phyloP scores from a whole-genome alignment of 2,888 invertebrate species.

The Anthrax anthrax region DNA sequence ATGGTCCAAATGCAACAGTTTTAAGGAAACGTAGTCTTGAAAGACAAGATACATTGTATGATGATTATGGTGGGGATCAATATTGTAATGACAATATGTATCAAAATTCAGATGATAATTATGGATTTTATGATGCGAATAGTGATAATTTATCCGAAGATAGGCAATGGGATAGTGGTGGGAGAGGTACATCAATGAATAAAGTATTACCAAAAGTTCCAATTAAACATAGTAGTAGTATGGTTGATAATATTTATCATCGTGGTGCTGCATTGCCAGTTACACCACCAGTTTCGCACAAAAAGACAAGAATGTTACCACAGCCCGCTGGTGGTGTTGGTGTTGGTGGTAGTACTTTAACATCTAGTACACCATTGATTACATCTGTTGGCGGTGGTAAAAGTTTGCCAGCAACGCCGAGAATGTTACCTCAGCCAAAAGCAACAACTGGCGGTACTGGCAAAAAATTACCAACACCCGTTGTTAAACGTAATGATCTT shows the following conservation, averaged over 20 bases:
- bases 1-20: constrained; percentile 17
- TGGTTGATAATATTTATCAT: constrained; percentile 25
- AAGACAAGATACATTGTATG: constrained; percentile 64
- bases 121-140: constrained; percentile 14
- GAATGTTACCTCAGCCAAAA: constrained; percentile 11
- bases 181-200: constrained; percentile 21
- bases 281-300: constrained; percentile 13
- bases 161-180: constrained; percentile 60
- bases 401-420: constrained; percentile 6
- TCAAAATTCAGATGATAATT: constrained; percentile 8
- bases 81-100: constrained; percentile 26
- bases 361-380: background rate
- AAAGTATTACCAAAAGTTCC: constrained; percentile 24
- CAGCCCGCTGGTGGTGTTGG: constrained; percentile 13
- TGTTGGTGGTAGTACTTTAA: background rate
- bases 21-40: constrained; percentile 59
- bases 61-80: constrained; percentile 25
- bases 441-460: background rate
- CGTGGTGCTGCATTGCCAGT: constrained; percentile 13
- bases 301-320: constrained; percentile 19
- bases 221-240: constrained; percentile 20
- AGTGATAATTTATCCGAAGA: constrained; percentile 48
- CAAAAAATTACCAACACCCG: constrained; percentile 8
- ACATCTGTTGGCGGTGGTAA: background rate
- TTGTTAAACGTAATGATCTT: constrained; percentile 4